Percentiles rank a stretch among this genome's conserved stretches.
These are phyloP conservation scores for Paragorgia papillata DNA, from an alignment of 92 coral and sea anemone genomes.

Conservation along the genomic window DNA sequence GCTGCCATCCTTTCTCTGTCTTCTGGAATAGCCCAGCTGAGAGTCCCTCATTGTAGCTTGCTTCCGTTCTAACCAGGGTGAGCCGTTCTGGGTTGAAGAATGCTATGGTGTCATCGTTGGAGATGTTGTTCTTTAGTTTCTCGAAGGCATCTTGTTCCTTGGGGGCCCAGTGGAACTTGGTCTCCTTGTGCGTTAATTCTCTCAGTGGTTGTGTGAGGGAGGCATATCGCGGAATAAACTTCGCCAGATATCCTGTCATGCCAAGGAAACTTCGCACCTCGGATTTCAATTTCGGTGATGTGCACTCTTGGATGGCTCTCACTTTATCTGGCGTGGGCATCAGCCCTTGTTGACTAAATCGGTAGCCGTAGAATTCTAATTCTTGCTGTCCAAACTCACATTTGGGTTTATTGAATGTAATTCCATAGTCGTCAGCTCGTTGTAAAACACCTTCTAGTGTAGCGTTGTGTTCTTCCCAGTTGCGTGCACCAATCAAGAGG, in stretches of 20 bases:
- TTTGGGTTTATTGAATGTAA: constrained; percentile 64
- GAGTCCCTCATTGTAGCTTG: constrained; percentile 70
- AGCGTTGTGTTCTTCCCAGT: no score
- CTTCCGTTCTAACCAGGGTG: constrained; percentile 64
- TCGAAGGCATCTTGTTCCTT: constrained; percentile 42
- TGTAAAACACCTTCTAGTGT: no score
- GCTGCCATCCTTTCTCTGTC: no score
- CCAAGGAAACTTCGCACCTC: constrained; percentile 56
- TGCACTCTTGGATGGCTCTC: constrained; percentile 1
- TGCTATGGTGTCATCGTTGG: constrained; percentile 53
- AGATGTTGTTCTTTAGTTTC: constrained; percentile 32
- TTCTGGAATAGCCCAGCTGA: no score
- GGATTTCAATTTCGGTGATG: not conserved
- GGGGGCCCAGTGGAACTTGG: constrained; percentile 43
- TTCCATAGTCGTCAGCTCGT: constrained; percentile 56
- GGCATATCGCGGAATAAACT: constrained; percentile 57
- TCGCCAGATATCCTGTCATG: constrained; percentile 47
- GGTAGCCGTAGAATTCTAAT: constrained; percentile 52
- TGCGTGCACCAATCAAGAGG: constrained; percentile 53
- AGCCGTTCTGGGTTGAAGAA: constrained; percentile 60
- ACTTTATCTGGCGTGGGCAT: constrained; percentile 9
- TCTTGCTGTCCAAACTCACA: constrained; percentile 57
- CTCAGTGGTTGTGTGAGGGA: constrained; percentile 48
- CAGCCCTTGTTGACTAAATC: constrained; percentile 11
- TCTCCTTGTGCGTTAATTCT: constrained; percentile 45